Evolutionary conservation across 2,888 invertebrate genomes (phyloP).

Genomic region (Hylaea fasciaria): DNA sequence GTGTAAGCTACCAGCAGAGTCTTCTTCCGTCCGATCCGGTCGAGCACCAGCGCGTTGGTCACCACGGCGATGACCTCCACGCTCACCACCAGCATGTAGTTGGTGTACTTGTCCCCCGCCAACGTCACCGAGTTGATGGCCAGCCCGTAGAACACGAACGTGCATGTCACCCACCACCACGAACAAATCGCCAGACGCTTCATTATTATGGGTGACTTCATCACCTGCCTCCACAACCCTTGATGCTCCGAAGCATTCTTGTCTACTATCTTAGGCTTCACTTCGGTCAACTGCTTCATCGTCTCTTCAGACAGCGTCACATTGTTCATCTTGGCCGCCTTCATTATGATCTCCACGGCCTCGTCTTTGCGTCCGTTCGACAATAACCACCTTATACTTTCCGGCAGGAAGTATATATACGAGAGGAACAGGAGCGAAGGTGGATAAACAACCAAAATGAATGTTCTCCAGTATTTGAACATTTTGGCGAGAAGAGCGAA

Average conservation of each 20-base stretch:
- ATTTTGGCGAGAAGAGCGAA: conserved; percentile 89
- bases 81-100: conserved; percentile 88
- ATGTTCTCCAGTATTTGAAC: conserved; percentile 88
- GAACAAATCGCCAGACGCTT: conserved; percentile 73
- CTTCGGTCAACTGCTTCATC: conserved; percentile 74
- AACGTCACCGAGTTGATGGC: conserved; percentile 91
- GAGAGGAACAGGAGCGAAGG: conserved; percentile 88
- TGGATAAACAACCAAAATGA: conserved; percentile 88
- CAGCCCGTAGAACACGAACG: conserved; percentile 92
- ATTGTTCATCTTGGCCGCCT: conserved; percentile 87
- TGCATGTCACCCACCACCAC: conserved; percentile 91
- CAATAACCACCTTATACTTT: conserved; percentile 91
- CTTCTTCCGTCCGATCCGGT: conserved; percentile 86
- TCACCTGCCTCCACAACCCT: conserved; percentile 70
- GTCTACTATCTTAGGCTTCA: conserved; percentile 56
- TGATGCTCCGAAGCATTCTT: conserved; percentile 58
- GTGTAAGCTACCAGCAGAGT: conserved; percentile 86
- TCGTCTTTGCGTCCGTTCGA: conserved; percentile 88
- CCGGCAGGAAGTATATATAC: conserved; percentile 89
- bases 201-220: conserved; percentile 74
- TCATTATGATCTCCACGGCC: conserved; percentile 86
- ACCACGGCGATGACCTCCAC: conserved; percentile 90
- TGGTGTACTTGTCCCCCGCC: conserved; percentile 90
- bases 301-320: conserved; percentile 77
- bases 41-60: conserved; percentile 86